phyloP scores from a whole-genome alignment of 2,888 invertebrate genomes.

The Epirrita christyi region DNA sequence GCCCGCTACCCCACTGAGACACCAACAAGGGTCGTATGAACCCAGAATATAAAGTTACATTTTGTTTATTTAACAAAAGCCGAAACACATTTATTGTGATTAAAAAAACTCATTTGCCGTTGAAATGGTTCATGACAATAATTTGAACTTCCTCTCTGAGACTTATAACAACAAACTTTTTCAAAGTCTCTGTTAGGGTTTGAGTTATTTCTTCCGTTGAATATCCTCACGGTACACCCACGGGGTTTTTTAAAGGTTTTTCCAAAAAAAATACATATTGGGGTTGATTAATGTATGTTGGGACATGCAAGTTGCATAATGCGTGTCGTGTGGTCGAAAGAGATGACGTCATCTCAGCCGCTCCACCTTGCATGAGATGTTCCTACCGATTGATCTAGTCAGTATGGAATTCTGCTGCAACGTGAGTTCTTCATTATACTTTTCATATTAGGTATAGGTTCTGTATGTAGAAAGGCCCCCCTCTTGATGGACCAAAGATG shows the following conservation, averaged over 20 bases:
- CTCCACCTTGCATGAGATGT: too few species aligned
- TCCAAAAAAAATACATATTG: constrained; percentile 40
- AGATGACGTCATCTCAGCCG: too few species aligned
- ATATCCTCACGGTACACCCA: constrained; percentile 38
- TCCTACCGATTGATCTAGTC: too few species aligned
- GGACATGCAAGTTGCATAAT: too few species aligned
- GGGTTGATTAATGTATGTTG: constrained; percentile 32
- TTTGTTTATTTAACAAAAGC: constrained; percentile 48
- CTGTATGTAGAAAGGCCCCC: too few species aligned
- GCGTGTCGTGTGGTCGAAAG: too few species aligned
- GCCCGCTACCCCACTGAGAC: constrained; percentile 23
- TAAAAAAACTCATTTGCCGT: constrained; percentile 39
- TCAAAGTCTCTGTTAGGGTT: constrained; percentile 33
- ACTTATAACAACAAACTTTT: constrained; percentile 52
- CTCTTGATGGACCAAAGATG: too few species aligned
- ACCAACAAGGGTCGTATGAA: constrained; percentile 31
- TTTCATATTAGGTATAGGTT: too few species aligned
- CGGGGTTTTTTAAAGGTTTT: constrained; percentile 26
- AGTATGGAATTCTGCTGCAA: too few species aligned
- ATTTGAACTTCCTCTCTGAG: constrained; percentile 49
- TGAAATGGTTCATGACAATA: constrained; percentile 44
- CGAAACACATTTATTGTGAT: constrained; percentile 33
- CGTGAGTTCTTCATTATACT: too few species aligned
- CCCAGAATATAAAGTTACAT: constrained; percentile 43
- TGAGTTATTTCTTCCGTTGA: constrained; percentile 64